Base-by-base conservation (phyloP, 37 sponge, comb jelly and placozoan species). In the Halisarca cf. caerulea region DNA sequence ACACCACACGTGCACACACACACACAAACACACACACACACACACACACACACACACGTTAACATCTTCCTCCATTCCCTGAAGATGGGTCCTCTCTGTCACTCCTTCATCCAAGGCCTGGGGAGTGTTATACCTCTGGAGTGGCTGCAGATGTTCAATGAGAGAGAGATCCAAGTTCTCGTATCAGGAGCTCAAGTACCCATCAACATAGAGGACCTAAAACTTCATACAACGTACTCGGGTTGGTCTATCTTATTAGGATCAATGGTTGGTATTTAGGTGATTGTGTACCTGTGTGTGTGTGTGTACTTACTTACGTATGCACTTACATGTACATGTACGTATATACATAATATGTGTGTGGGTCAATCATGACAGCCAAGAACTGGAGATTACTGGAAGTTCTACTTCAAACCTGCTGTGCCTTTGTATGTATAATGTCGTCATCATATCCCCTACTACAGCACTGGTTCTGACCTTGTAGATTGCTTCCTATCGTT, bases 71-170 rank as follows among this genome's bases (percentile, higher is more conserved):
- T n/a, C n/a, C n/a, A n/a, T n/a, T n/a, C n/a, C n/a, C n/a, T 69
- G 37, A 60, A 88, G 58, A 61, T 94, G 2, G 73, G 88, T 4
- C 55, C 36, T 28, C 97, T 92, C 38, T 97, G 89, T 77, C 60
- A 62, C 2, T 82, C 88, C 32, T 97, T 97, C 78, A 58, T 90
- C 11, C 77, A 84, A 36, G 97, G 97, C 2, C 74, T 97, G 59
- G 78, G 64, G 57, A 81, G 81, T 33, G 95, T 97, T 27, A 79
- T 97, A 0, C 87, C 90, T 2, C 82, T 82, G 42, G 58, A 85
- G 34, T 94, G 95, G 97, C 84, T 97, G 40, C 66, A 74, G 9
- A 78, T 97, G 79, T 94, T 97, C 86, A 88, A 84, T 69, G 89
- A 91, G 60, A 44, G 27, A 4, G 95, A 94, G 64, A 54, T 91